These are phyloP conservation scores for Crenuchus spilurus DNA, from an alignment of 2,797 vertebrate species.

Conservation along the genomic window DNA sequence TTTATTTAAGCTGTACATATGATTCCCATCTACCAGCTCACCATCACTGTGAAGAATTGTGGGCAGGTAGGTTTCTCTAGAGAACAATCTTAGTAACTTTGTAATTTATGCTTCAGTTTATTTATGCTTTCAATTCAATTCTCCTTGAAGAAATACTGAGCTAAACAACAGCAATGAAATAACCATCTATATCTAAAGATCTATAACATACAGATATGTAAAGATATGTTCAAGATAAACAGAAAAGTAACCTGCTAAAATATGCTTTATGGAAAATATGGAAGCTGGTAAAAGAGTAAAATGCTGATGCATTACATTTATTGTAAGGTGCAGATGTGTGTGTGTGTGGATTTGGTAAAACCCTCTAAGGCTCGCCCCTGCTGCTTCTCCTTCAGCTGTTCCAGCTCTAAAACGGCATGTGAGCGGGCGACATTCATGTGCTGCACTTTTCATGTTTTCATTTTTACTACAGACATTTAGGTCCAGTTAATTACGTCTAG, in stretches of 20 bases:
- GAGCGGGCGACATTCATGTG: background rate
- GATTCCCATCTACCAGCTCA: no score
- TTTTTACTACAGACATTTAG: background rate
- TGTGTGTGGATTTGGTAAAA: slow-evolving; percentile 18
- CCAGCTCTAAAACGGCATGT: background rate
- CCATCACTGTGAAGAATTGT: no score
- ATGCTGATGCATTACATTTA: slow-evolving; percentile 19
- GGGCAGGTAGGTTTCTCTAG: no score
- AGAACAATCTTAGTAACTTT: no score
- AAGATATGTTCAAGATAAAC: no score
- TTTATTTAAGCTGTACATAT: no score
- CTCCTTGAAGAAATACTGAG: background rate
- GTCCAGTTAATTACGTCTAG: background rate
- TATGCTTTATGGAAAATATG: no score
- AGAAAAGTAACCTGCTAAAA: no score
- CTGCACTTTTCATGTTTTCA: background rate
- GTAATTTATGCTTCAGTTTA: no score
- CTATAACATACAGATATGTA: no score
- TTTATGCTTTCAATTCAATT: no score
- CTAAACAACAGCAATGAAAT: background rate
- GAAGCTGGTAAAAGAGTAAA: background rate
- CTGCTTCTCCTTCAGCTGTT: background rate
- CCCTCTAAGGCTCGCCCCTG: background rate
- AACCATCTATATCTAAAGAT: no score
- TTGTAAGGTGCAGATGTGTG: slow-evolving; percentile 9